Evolutionary conservation across 2,888 invertebrate genomes (phyloP).

Genomic region (Cartodere bifasciata): DNA sequence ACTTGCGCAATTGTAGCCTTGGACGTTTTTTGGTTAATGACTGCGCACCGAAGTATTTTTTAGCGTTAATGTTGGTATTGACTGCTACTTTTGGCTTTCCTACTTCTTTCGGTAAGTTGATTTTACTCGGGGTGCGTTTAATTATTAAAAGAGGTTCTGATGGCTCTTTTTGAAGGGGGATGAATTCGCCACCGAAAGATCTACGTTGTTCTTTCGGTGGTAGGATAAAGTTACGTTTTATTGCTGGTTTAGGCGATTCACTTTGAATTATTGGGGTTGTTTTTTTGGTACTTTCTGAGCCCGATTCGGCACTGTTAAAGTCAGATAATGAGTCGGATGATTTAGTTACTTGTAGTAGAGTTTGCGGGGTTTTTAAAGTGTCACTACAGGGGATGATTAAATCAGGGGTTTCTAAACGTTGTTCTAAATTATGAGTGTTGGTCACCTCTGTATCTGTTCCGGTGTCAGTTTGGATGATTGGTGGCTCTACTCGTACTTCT

Average conservation of each 20-base stretch:
- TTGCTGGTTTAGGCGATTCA: not conserved
- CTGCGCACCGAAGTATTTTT: slow-evolving; percentile 32
- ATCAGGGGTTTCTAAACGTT: no score
- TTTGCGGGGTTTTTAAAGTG: no score
- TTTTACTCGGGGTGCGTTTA: slow-evolving; percentile 34
- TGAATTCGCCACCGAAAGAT: slow-evolving; percentile 30
- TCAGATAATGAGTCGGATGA: no score
- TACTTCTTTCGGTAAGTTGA: slow-evolving; percentile 30
- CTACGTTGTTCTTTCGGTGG: slow-evolving; percentile 26
- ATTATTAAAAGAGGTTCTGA: slow-evolving; percentile 32
- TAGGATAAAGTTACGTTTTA: slow-evolving; percentile 27
- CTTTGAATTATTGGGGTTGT: slow-evolving; percentile 5
- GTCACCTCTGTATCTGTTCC: slow-evolving; percentile 64
- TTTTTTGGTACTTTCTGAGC: no score
- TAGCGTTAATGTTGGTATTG: slow-evolving; percentile 25
- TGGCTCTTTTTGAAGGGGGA: slow-evolving; percentile 24
- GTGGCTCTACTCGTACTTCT: slow-evolving; percentile 53
- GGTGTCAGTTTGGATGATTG: slow-evolving; percentile 49
- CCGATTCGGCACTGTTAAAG: slow-evolving; percentile 28
- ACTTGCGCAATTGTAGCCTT: slow-evolving; percentile 17
- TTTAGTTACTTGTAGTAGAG: no score
- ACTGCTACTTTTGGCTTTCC: slow-evolving; percentile 33
- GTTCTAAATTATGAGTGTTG: no score
- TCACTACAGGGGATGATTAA: no score
- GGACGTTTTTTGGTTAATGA: slow-evolving; percentile 12